phyloP scores from a whole-genome alignment of 2,113 vertebrate genomes.

The Anarrhichthys ocellatus region DNA sequence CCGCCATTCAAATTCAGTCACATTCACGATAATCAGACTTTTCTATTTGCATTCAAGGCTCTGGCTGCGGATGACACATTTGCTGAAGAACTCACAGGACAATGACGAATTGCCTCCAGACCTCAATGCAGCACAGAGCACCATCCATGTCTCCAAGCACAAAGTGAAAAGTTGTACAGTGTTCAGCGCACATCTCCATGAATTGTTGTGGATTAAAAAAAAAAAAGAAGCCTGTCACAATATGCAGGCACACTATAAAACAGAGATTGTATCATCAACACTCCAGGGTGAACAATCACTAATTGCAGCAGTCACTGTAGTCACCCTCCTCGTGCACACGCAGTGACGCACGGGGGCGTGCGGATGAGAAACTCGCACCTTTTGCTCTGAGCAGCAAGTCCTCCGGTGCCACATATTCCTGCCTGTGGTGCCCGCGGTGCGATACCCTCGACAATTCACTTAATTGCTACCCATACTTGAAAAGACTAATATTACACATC shows the following conservation, averaged over 20 bases:
- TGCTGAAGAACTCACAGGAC: conserved; percentile 47
- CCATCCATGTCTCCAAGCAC: conserved; percentile 42
- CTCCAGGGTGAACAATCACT: conserved; percentile 69
- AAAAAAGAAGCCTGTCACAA: conserved; percentile 41
- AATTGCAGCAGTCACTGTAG: conserved; percentile 71
- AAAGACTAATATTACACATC: conserved; percentile 79
- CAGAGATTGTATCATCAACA: conserved; percentile 63
- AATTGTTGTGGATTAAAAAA: conserved; percentile 45
- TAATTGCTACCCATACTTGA: conserved; percentile 76
- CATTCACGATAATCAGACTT: conserved; percentile 4
- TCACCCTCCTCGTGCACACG: conserved; percentile 46
- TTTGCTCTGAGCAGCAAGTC: conserved; percentile 67
- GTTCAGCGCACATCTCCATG: conserved; percentile 46
- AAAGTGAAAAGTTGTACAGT: conserved; percentile 68
- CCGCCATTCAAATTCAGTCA: background rate
- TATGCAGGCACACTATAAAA: conserved; percentile 48
- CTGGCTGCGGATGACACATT: conserved; percentile 26
- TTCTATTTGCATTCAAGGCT: conserved; percentile 12
- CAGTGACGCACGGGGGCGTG: conserved; percentile 70
- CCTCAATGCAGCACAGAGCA: conserved; percentile 48
- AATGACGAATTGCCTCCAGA: conserved; percentile 57
- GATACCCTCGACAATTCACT: conserved; percentile 67
- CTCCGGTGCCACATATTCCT: conserved; percentile 51
- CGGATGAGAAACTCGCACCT: conserved; percentile 74
- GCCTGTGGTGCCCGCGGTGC: conserved; percentile 63